Base-by-base conservation (phyloP, 2,888 invertebrate species). In the Eupithecia subfuscata region DNA sequence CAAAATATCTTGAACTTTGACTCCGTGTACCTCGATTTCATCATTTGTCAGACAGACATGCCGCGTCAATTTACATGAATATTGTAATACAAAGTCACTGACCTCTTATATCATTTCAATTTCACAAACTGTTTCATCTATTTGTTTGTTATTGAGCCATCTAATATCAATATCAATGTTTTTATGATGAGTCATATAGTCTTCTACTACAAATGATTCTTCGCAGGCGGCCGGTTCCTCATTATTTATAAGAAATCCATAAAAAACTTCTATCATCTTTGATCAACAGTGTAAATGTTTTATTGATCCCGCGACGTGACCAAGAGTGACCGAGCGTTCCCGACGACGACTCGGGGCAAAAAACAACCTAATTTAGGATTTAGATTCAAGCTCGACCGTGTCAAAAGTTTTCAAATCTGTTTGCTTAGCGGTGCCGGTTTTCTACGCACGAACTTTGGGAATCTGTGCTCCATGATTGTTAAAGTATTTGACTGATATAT, bases 281-380 rank as follows among this genome's bases (percentile, higher is more conserved):
- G 75, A 80, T 80, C 78, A 78, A 80, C 77, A 76, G 75, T 82
- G 81, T 82, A 80, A 83, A 84, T 85, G 83, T 85, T 82, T 85
- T 84, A 84, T 81, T 81, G 83, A 83, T 82, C 82, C 79, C 78
- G 79, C 84, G 85, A 90, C 92, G 90, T 91, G 92, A 91, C 89
- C 86, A 83, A 85, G 89, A 90, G 90, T 91, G 91, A 91, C 88
- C 85, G 82, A 82, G 84, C 85, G 82, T 88, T 89, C 88, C 84
- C 85, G 79, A 67, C 80, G 81, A 60, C 60, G 25, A 60, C 34
- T 80, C 79, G 86, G 85, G 89, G 90, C 90, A 92, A 93, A 93
- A 93, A 93, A 91, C 90, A 89, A 93, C 92, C 91, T 90, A 89
- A 93, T 93, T 92, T 92, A 86, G 89, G 89, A 89, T 91, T 91